Evolutionary conservation across 2,888 invertebrate species (phyloP), one percentile per base, ranked within the genome.

Genomic region (Cataglyphis altisquamis): DNA sequence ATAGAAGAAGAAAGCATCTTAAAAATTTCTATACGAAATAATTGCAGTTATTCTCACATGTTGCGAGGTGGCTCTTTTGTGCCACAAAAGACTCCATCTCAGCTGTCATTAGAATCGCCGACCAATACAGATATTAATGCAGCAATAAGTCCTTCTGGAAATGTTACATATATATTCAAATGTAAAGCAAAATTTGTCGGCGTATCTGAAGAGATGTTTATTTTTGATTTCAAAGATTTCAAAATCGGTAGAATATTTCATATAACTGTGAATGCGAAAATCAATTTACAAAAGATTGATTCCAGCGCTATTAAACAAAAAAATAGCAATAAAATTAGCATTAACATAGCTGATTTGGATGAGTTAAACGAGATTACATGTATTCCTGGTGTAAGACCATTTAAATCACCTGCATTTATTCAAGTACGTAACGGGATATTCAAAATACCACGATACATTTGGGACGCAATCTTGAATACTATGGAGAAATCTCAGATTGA

Each of bases 131-230:
- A 95, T 66, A 92, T 93, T 82, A 93, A 93, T 15, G 92, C 94
- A 21, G 94, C 93, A 77, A 90, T 97, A 67, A 90, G 93, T 73
- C 95, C 96, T 0, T 92, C 93, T 3, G 93, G 95, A 86, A 94
- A 94, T 45, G 90, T 96, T 66, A 92, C 91, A 32, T 95, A 96
- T 73, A 94, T 91, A 55, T 95, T 97, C 75, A 94, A 93, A 82
- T 97, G 96, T 88, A 93, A 91, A 52, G 96, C 96, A 9, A 96
- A 95, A 93, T 96, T 96, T 93, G 95, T 96, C 81, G 97, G 97
- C 2, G 93, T 92, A 64, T 96, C 96, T 15, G 96, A 95, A 86
- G 97, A 97, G 95, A 93, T 96, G 55, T 94, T 97, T 70, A 94
- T 96, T 32, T 95, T 97, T 87, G 92, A 95, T 66, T 97, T 97